A percentile compares a stretch with the other conserved stretches of the same genome.
These are phyloP conservation scores for Bryconaethiops microstoma DNA, from an alignment of 2,797 vertebrate species.

Conservation along the genomic window DNA sequence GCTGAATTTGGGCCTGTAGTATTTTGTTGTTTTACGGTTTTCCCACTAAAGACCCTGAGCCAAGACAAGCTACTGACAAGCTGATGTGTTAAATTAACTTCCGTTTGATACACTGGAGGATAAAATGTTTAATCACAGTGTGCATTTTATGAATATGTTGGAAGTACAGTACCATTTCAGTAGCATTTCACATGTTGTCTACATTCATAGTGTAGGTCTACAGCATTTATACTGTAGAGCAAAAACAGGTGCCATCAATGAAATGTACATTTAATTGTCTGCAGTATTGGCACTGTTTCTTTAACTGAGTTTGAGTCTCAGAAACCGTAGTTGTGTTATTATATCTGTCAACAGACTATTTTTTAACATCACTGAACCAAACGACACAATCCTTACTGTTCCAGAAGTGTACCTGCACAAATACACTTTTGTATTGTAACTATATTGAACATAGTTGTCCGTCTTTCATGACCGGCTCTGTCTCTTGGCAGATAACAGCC, in stretches of 20 bases:
- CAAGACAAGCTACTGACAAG: neutral
- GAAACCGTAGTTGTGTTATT: neutral
- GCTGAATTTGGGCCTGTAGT: neutral
- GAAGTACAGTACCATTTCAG: too few relatives aligned
- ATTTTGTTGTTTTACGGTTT: neutral
- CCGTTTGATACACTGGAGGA: too few relatives aligned
- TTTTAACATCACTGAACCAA: neutral
- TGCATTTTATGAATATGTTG: too few relatives aligned
- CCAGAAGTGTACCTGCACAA: slow-evolving; percentile 5
- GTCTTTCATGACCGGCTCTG: slow-evolving; percentile 37
- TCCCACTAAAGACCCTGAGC: neutral
- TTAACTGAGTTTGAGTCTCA: neutral
- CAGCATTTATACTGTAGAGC: neutral
- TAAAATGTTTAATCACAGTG: too few relatives aligned
- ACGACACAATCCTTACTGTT: slow-evolving; percentile 8
- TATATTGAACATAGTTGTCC: slow-evolving; percentile 11
- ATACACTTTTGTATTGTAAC: neutral
- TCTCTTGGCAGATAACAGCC: slow-evolving; percentile 91
- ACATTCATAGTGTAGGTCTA: neutral
- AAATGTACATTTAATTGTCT: too few relatives aligned
- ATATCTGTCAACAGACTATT: neutral
- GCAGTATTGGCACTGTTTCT: neutral
- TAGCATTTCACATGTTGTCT: too few relatives aligned
- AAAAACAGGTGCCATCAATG: too few relatives aligned
- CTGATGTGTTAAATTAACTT: too few relatives aligned